phyloP scores from a whole-genome alignment of 2,113 vertebrate species.

The Trematomus loennbergii region DNA sequence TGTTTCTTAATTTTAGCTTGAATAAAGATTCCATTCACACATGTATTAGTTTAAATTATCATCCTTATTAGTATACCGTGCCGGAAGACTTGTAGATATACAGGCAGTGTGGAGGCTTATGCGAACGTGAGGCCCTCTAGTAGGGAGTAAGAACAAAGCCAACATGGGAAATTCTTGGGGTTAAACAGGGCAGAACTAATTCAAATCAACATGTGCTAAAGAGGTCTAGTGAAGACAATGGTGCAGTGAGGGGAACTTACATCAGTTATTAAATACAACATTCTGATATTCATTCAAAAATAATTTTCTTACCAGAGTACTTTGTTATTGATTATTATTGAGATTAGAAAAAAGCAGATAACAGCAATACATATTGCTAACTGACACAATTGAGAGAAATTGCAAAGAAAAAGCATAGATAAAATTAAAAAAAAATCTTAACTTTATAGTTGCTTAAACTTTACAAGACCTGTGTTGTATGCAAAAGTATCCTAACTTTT shows the following conservation, averaged over 20 bases:
- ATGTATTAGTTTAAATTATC: background rate
- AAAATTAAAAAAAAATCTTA: background rate
- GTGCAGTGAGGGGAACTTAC: background rate
- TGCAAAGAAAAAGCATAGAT: background rate
- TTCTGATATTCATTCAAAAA: too few relatives aligned
- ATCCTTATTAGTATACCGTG: background rate
- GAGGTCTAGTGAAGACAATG: background rate
- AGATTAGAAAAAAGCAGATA: background rate
- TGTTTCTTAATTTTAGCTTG: conserved; percentile 9
- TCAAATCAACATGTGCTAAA: conserved; percentile 26
- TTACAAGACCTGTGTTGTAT: background rate
- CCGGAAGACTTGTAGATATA: background rate
- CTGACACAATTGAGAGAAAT: background rate
- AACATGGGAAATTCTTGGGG: conserved; percentile 44
- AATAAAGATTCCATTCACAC: conserved; percentile 34
- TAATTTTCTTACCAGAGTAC: background rate
- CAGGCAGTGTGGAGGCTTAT: background rate
- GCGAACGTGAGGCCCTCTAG: background rate
- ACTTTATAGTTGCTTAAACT: background rate
- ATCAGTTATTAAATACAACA: background rate
- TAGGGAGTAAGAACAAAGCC: conserved; percentile 39
- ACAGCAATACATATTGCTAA: background rate
- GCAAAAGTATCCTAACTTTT: background rate
- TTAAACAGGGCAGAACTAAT: conserved; percentile 59
- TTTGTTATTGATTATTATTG: background rate